Conservation (phyloP, 2,113 vertebrate genomes). For the Picathartes gymnocephalus region DNA sequence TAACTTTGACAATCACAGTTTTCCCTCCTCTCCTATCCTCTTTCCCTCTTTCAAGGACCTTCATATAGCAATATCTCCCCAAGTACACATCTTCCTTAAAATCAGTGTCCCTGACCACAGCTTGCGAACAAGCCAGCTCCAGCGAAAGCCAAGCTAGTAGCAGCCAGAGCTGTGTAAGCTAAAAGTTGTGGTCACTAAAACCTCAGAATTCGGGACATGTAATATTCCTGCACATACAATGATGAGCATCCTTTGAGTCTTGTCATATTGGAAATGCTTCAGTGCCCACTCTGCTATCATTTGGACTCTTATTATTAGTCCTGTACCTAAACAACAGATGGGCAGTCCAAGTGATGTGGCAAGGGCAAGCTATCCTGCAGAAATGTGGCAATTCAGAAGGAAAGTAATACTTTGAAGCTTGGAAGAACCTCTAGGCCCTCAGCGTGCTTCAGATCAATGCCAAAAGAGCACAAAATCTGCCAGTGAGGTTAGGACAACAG, state of each 20-base stretch:
- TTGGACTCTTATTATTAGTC: not conserved
- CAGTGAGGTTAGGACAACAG: not conserved
- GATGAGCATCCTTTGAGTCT: not conserved
- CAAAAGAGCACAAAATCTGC: not conserved
- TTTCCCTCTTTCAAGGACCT: not conserved
- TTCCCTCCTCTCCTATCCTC: not conserved
- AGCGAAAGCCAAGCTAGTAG: not conserved
- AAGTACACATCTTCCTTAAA: not conserved
- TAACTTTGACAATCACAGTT: not conserved
- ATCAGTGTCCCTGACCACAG: not conserved
- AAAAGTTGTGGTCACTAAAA: not conserved
- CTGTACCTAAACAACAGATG: constrained; percentile 31
- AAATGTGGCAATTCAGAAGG: not conserved
- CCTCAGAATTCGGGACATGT: not conserved
- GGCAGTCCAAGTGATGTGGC: not conserved
- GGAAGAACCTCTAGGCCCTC: not conserved
- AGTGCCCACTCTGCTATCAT: not conserved
- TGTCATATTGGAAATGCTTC: not conserved
- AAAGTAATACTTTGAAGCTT: not conserved
- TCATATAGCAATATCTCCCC: not conserved
- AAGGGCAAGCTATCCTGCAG: not conserved
- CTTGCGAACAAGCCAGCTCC: not conserved
- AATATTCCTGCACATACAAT: not conserved
- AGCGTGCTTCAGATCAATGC: not conserved
- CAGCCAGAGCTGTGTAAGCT: not conserved